phyloP scores from a whole-genome alignment of 2,888 invertebrate genomes.

The Parnassius smintheus region DNA sequence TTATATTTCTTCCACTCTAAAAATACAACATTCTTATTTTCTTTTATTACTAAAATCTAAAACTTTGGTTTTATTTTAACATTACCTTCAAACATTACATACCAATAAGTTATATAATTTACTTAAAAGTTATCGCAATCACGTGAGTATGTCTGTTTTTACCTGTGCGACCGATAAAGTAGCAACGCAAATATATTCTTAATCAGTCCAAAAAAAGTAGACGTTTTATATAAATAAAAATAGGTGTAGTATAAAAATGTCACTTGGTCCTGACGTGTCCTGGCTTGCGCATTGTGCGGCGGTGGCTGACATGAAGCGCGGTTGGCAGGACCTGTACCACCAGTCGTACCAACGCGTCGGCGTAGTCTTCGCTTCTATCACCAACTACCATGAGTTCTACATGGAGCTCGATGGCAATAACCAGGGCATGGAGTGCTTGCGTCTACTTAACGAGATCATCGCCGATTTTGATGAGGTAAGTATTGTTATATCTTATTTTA shows the following conservation, averaged over 20 bases:
- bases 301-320: constrained; percentile 35
- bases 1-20: no score
- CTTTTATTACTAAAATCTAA: no score
- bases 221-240: not conserved
- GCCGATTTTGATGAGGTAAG: constrained; percentile 95
- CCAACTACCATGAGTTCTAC: constrained; percentile 97
- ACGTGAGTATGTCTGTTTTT: no score
- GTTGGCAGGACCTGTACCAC: constrained; percentile 90
- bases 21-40: no score
- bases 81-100: no score
- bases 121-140: no score
- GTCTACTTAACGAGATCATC: constrained; percentile 94
- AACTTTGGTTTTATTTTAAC: no score
- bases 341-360: constrained; percentile 95
- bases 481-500: not conserved
- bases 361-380: constrained; percentile 95
- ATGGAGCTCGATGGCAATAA: constrained; percentile 95
- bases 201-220: not conserved
- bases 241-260: constrained; percentile 2
- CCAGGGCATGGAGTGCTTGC: constrained; percentile 93
- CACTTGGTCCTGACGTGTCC: constrained; percentile 24
- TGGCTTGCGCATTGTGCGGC: constrained; percentile 39
- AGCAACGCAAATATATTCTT: not conserved
- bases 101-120: no score
- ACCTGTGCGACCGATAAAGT: no score